Evolutionary conservation across 2,113 vertebrate species (phyloP), one percentile per base, ranked within the genome.

Genomic region (Megatriorchis doriae): DNA sequence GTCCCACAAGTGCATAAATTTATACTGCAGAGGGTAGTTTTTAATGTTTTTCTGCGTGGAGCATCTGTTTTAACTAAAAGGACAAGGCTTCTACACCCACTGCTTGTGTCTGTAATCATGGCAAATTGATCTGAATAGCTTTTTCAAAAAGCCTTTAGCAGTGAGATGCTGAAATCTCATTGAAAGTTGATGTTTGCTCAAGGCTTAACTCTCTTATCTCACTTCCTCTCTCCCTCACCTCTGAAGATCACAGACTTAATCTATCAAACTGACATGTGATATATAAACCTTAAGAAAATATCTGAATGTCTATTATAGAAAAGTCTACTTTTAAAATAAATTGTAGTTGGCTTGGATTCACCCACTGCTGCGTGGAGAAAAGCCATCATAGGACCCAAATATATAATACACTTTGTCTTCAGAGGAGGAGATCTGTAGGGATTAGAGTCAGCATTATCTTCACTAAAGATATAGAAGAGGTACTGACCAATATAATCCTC

Each of bases 361-460:
- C 32, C 42, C 45, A 27, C 45, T 90, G 48, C 56, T 72, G 48
- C 1, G 3, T 6, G 4, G 62, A 90, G 70, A 91, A 94, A 96
- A 91, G n/a, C 34, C 78, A 94, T 65, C 80, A 62, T 61, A 72
- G 58, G 62, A 70, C 65, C 34, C 53, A 87, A 94, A 90, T 66
- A 70, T 43, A 95, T 81, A 62, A 89, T 15, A 92, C 86, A 91
- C 61, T 83, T 93, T 75, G 48, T 65, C 48, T 91, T 85, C 72
- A 81, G 86, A 81, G 27, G 31, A 90, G 65, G 75, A 93, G 77
- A 86, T 82, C 70, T 89, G 56, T 17, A 47, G 73, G 62, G 78
- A 93, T 95, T 93, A 87, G 38, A 70, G 78, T 84, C 93, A 91
- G 84, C 42, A 79, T 75, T 90, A 89, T 93, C 82, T 81, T 92